Base-by-base conservation (phyloP, 2,888 invertebrate species). In the Drosophila tanythrix region DNA sequence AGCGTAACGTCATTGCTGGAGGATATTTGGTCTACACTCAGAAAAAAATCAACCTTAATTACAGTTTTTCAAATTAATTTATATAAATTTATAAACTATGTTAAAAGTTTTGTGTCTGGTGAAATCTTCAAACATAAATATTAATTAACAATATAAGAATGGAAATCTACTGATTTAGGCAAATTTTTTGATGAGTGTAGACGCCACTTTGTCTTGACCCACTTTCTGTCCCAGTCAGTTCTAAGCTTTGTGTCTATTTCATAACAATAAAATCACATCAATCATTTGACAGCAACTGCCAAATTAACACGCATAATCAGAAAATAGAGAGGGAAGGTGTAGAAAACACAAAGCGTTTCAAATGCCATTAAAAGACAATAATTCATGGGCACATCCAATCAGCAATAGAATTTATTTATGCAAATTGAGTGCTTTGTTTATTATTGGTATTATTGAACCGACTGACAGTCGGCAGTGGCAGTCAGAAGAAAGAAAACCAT, bases 351-450 rank as follows among this genome's bases (percentile, higher is more conserved):
- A 21, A 58, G 46, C 53, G n/a, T 56, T 74, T 58, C 51, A 71
- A 78, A 74, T 76, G 67, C 72, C 76, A 89, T 82, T 88, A 84
- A 82, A 82, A 82, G 33, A 59, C 83, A 76, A 87, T 85, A 79
- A 73, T 67, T 83, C 89, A 87, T 83, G 85, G 86, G 83, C 90
- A 81, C 74, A 77, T 74, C 83, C 72, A 83, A 88, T 82, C 87
- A 73, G 76, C 74, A 61, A 75, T 83, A 79, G 89, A 89, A 87
- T 89, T 70, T 81, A 67, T 80, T 60, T 82, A 75, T 85, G 83
- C 85, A 82, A 88, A 88, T 68, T 55, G 55, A 62, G 55, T 53
- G 57, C 25, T 56, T 66, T 67, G 38, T 56, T 27, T 46, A 35
- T 18, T 65, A 40, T 36, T 21, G 11, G 38, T 33, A 11, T 56